Percentiles rank a stretch among this genome's conserved stretches.
These are phyloP conservation scores for Ophraella communa DNA, from an alignment of 2,888 invertebrate species.

Conservation along the genomic window DNA sequence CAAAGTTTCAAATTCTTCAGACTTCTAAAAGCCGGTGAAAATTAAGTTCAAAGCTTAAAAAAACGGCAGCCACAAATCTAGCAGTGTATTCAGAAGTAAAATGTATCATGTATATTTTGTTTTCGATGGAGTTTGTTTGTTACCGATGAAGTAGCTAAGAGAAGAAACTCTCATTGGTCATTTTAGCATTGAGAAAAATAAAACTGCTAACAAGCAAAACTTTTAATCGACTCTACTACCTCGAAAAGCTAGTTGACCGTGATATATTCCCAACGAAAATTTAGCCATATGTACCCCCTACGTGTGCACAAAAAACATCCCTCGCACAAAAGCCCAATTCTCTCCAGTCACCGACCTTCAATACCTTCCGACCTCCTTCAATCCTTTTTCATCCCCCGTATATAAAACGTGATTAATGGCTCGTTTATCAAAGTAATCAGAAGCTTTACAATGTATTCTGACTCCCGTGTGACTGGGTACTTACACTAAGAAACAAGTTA, in stretches of 20 bases:
- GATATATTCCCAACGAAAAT: constrained; percentile 6
- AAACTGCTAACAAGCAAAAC: background rate
- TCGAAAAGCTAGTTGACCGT: constrained; percentile 8
- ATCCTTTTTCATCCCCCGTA: constrained; percentile 36
- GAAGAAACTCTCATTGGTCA: no score
- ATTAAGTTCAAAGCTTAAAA: no score
- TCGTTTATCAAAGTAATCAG: constrained; percentile 60
- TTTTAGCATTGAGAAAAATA: no score
- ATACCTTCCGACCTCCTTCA: constrained; percentile 30
- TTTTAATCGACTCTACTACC: background rate
- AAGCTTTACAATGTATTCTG: constrained; percentile 51
- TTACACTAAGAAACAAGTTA: background rate
- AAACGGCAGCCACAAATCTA: no score
- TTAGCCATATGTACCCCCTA: constrained; percentile 12
- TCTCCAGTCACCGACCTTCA: constrained; percentile 36
- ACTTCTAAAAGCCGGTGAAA: no score
- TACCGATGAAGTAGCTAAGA: no score
- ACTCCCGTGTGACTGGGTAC: constrained; percentile 38
- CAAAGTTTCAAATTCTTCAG: no score
- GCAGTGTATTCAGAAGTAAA: no score
- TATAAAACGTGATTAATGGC: constrained; percentile 54
- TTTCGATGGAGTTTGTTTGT: no score
- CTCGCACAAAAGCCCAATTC: constrained; percentile 31
- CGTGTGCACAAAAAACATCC: constrained; percentile 17
- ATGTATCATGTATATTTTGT: no score